A percentile compares a stretch with the other conserved stretches of the same genome.
Evolutionary conservation across 2,888 invertebrate species (phyloP).

Genomic region (Lycia hirtaria): DNA sequence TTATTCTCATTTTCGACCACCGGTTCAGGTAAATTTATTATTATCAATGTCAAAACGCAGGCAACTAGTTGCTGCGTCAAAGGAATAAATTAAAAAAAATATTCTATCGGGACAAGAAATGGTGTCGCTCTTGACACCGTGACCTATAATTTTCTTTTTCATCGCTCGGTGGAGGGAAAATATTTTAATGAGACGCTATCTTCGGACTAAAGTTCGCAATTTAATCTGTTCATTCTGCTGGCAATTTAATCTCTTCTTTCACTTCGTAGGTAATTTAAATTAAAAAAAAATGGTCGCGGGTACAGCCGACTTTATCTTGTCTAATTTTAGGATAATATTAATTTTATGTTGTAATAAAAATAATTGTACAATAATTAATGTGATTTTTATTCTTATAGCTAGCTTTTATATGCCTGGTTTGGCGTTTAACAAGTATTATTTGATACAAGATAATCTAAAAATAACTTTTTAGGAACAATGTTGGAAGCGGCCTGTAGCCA

Average conservation of each 20-base stretch:
- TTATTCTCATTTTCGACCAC: too few relatives aligned
- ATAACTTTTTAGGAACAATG: too few relatives aligned
- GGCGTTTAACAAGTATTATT: too few relatives aligned
- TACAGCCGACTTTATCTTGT: background rate
- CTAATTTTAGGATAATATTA: background rate
- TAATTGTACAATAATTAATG: too few relatives aligned
- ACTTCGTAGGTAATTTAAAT: conserved; percentile 16
- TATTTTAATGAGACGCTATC: conserved; percentile 24
- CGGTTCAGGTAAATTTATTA: too few relatives aligned
- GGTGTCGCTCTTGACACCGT: conserved; percentile 15
- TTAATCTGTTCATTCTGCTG: conserved; percentile 17
- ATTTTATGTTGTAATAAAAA: background rate
- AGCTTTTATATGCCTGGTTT: too few relatives aligned
- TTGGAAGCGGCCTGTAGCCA: too few relatives aligned
- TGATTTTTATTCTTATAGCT: too few relatives aligned
- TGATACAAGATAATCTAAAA: too few relatives aligned
- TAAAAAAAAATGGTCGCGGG: conserved; percentile 7
- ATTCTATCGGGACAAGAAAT: conserved; percentile 2
- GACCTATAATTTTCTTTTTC: conserved; percentile 22
- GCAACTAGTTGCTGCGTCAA: background rate
- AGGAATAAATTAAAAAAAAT: background rate
- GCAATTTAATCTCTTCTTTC: conserved; percentile 15
- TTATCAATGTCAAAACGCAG: too few relatives aligned
- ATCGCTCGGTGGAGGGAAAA: conserved; percentile 1
- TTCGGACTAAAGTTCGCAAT: conserved; percentile 19